Evolutionary conservation across 2,888 invertebrate genomes (phyloP).

Genomic region (Meteorus colon): DNA sequence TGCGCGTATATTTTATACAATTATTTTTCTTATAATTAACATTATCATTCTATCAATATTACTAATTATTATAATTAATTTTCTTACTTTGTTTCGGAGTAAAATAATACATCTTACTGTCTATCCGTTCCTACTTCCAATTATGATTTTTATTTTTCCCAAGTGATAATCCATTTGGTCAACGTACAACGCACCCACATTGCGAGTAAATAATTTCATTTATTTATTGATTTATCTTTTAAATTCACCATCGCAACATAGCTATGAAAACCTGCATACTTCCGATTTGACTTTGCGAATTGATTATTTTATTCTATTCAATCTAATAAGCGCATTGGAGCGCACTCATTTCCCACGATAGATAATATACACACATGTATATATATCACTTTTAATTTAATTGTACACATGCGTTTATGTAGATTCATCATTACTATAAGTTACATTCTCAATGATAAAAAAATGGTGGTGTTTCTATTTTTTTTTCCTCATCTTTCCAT

Average conservation of each 20-base stretch:
- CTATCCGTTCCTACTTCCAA: constrained; percentile 3
- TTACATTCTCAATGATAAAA: constrained; percentile 3
- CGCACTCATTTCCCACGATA: constrained; percentile 5
- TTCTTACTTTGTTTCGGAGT: neutral
- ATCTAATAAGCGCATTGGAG: constrained; percentile 1
- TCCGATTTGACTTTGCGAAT: constrained; percentile 16
- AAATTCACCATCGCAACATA: constrained; percentile 11
- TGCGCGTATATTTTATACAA: constrained; percentile 13
- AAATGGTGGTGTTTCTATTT: constrained; percentile 27
- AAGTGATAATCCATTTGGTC: constrained; percentile 8
- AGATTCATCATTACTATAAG: neutral
- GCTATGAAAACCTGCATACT: constrained; percentile 18
- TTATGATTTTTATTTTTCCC: constrained; percentile 1
- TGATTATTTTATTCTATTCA: constrained; percentile 13
- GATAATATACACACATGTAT: constrained; percentile 6
- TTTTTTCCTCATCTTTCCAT: neutral
- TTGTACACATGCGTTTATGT: neutral
- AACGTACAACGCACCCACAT: neutral
- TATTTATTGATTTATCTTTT: neutral
- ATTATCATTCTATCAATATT: neutral
- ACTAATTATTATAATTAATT: neutral
- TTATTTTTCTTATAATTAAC: neutral
- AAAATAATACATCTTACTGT: constrained; percentile 8
- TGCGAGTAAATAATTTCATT: neutral
- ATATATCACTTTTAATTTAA: constrained; percentile 15